These are phyloP conservation scores for Rhinolophus ferrumequinum DNA, from an alignment of 2,113 vertebrate genomes.

Conservation along the genomic window DNA sequence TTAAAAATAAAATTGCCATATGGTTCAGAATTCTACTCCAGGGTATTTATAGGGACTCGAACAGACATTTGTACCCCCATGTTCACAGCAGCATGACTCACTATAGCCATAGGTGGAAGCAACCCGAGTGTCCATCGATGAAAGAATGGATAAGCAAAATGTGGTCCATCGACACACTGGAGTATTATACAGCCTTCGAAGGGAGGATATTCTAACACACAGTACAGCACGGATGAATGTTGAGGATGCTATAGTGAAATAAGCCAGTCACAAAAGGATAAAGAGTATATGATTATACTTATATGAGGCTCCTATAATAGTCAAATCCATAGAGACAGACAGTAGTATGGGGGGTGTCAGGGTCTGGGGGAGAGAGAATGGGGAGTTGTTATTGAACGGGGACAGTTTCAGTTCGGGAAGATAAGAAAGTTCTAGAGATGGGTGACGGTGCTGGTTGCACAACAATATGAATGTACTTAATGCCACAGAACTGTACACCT, in stretches of 20 bases:
- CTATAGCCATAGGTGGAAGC: background rate
- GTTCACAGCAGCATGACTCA: background rate
- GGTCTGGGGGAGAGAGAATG: background rate
- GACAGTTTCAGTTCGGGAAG: background rate
- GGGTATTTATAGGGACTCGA: too few species aligned
- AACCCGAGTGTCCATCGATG: too few species aligned
- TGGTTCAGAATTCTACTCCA: background rate
- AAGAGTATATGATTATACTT: background rate
- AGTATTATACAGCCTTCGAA: background rate
- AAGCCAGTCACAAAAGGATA: background rate
- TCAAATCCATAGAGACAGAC: background rate
- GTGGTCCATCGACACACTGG: background rate
- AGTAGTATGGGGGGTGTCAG: background rate
- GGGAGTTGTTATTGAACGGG: background rate
- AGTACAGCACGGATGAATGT: too few species aligned
- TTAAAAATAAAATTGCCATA: background rate
- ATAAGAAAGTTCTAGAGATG: background rate
- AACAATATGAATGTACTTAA: background rate
- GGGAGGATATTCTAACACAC: background rate
- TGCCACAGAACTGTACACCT: background rate
- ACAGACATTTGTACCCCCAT: accelerated
- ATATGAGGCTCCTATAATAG: background rate
- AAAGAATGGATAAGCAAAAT: background rate
- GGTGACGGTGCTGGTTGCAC: too few species aligned
- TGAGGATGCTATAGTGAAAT: background rate